Evolutionary conservation across 2,797 vertebrate genomes (phyloP).

Genomic region (Malacoctenus gilli): DNA sequence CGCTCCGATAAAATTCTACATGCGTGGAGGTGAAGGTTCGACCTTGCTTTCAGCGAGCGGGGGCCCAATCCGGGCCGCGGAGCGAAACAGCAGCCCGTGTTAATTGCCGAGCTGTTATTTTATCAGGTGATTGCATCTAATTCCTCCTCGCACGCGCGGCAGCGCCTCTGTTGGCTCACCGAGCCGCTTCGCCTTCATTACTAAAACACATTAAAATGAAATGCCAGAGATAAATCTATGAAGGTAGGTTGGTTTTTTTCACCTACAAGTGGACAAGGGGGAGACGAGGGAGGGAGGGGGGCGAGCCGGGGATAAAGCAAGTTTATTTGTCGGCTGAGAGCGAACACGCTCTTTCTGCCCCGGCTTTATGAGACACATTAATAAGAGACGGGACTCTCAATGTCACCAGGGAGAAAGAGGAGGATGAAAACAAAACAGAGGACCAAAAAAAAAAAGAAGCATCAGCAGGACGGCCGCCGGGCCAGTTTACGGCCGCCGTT

Average conservation of each 20-base stretch:
- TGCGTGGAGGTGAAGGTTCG: conserved; percentile 7
- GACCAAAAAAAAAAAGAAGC: conserved; percentile 1
- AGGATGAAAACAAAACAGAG: background rate
- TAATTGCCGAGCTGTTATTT: conserved; percentile 30
- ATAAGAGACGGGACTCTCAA: conserved; percentile 27
- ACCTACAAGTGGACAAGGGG: too few species aligned
- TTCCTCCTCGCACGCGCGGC: too few species aligned
- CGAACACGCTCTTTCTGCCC: conserved; percentile 16
- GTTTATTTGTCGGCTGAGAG: conserved; percentile 37
- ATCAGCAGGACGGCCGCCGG: background rate
- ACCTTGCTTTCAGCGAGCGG: conserved; percentile 19
- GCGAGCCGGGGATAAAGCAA: conserved; percentile 27
- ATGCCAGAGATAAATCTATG: conserved; percentile 49
- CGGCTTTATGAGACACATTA: conserved; percentile 34
- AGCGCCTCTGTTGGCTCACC: conserved; percentile 34
- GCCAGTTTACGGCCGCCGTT: conserved; percentile 4
- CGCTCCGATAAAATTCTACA: too few species aligned
- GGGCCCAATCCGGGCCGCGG: conserved; percentile 18
- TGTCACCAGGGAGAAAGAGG: conserved; percentile 19
- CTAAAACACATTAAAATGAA: conserved; percentile 52
- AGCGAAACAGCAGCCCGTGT: conserved; percentile 16
- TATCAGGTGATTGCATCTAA: conserved; percentile 38
- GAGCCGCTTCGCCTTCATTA: conserved; percentile 42
- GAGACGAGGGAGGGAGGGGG: conserved; percentile 13
- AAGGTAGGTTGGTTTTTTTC: conserved; percentile 38